A percentile compares a stretch with the other conserved stretches of the same genome.
Conservation (phyloP, 2,888 invertebrate species). For the Diachrysia chrysitis region DNA sequence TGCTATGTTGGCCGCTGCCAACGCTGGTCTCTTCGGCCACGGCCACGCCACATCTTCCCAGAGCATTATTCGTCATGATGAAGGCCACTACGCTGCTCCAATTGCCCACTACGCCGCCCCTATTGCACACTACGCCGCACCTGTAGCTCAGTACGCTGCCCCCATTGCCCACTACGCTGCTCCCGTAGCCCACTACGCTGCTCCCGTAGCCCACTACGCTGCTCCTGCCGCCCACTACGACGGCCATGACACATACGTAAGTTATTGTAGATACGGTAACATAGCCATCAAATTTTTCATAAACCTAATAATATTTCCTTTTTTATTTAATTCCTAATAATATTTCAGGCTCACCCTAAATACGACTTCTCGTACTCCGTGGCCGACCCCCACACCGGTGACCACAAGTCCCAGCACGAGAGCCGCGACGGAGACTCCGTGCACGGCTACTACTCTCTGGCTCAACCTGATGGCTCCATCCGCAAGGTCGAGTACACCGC, state of each 20-base stretch:
- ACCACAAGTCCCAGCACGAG: slow-evolving; percentile 89
- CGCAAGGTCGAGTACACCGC: slow-evolving; percentile 88
- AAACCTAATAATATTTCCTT: background rate
- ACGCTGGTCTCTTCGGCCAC: slow-evolving; percentile 63
- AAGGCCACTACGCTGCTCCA: slow-evolving; percentile 53
- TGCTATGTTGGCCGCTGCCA: slow-evolving; percentile 64
- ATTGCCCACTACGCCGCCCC: slow-evolving; percentile 49
- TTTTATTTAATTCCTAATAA: background rate
- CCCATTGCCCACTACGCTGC: slow-evolving; percentile 54
- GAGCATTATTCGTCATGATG: slow-evolving; percentile 71
- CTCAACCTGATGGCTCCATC: slow-evolving; percentile 86
- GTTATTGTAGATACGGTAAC: slow-evolving; percentile 7
- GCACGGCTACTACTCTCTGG: slow-evolving; percentile 85
- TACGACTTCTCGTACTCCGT: slow-evolving; percentile 89
- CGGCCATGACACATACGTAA: slow-evolving; percentile 64
- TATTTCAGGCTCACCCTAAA: slow-evolving; percentile 80
- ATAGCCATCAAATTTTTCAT: too few species aligned
- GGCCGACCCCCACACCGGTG: slow-evolving; percentile 90
- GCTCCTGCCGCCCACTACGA: slow-evolving; percentile 5
- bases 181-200: slow-evolving; percentile 46
- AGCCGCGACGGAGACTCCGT: slow-evolving; percentile 80
- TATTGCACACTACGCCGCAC: slow-evolving; percentile 50
- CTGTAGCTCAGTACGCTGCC: slow-evolving; percentile 60
- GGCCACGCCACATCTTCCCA: slow-evolving; percentile 75
- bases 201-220: too few species aligned